A percentile compares a stretch with the other conserved stretches of the same genome.
These are phyloP conservation scores for Papilio gigon DNA, from an alignment of 2,888 invertebrate genomes.

Conservation along the genomic window DNA sequence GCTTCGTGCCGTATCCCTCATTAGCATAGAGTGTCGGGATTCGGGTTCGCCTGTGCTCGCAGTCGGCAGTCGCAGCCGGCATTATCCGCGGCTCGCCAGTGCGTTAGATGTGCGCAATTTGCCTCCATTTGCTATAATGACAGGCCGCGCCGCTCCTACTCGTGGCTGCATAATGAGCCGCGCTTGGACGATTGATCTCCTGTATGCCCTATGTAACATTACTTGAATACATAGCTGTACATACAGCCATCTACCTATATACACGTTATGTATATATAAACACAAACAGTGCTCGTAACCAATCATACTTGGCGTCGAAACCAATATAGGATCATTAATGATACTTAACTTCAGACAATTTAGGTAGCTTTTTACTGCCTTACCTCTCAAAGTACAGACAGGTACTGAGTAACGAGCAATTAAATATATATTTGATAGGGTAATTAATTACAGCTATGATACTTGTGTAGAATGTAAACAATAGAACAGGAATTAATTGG, in stretches of 20 bases:
- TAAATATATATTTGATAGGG: not conserved
- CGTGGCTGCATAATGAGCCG: conserved; percentile 78
- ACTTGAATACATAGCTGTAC: conserved; percentile 43
- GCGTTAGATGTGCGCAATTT: conserved; percentile 81
- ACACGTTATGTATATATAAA: not conserved
- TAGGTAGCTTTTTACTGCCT: not conserved
- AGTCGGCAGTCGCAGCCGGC: conserved; percentile 66
- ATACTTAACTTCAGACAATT: not conserved
- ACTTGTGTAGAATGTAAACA: conserved; percentile 20
- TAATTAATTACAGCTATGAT: not conserved
- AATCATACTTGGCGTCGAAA: too few relatives aligned
- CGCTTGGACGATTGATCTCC: conserved; percentile 70
- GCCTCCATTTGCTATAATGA: conserved; percentile 80
- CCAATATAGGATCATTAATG: too few relatives aligned
- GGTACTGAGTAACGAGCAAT: not conserved
- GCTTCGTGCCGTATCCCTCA: conserved; percentile 50
- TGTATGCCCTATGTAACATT: conserved; percentile 39
- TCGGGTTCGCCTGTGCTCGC: conserved; percentile 66
- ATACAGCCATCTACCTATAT: not conserved
- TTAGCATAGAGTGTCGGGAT: conserved; percentile 67
- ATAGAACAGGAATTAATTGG: conserved; percentile 29
- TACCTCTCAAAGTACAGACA: not conserved
- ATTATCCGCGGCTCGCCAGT: conserved; percentile 60
- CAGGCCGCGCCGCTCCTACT: conserved; percentile 66
- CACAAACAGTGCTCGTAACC: not conserved